Percentiles rank a stretch among this genome's conserved stretches.
These are phyloP conservation scores for Hassar affinis DNA, from an alignment of 2,113 vertebrate genomes.

Conservation along the genomic window DNA sequence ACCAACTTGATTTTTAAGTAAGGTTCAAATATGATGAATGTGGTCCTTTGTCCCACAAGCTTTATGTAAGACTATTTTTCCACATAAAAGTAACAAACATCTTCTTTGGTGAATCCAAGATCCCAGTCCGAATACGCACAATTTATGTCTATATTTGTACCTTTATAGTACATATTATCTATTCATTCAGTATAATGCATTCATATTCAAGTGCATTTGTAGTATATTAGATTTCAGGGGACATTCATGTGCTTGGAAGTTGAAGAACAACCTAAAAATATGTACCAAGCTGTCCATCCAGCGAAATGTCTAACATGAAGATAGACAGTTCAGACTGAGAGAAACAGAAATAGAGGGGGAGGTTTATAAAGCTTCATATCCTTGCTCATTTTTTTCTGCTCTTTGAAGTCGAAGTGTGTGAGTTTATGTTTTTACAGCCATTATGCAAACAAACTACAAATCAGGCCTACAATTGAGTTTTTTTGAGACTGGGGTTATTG, in stretches of 20 bases:
- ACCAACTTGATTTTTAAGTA: not conserved
- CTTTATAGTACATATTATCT: not conserved
- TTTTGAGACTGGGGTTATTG: conserved; percentile 5
- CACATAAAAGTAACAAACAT: not conserved
- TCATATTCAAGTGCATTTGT: not conserved
- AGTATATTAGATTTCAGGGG: not conserved
- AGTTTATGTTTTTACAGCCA: not conserved
- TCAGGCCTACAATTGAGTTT: conserved; percentile 9
- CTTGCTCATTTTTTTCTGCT: not conserved
- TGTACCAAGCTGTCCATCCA: not conserved
- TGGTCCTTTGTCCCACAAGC: not conserved
- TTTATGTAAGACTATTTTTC: not conserved
- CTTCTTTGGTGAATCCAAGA: not conserved
- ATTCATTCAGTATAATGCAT: not conserved
- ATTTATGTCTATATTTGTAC: not conserved
- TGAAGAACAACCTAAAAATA: conserved; percentile 6
- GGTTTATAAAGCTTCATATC: not conserved
- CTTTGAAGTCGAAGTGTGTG: not conserved
- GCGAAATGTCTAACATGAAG: not conserved
- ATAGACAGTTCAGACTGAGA: not conserved
- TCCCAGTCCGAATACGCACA: not conserved
- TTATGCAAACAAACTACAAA: conserved; percentile 17
- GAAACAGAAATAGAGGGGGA: not conserved
- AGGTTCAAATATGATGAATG: not conserved
- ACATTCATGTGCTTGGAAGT: not conserved